These are phyloP conservation scores for Montipora sp. DNA, from an alignment of 64 coral and sea anemone species.

Conservation along the genomic window DNA sequence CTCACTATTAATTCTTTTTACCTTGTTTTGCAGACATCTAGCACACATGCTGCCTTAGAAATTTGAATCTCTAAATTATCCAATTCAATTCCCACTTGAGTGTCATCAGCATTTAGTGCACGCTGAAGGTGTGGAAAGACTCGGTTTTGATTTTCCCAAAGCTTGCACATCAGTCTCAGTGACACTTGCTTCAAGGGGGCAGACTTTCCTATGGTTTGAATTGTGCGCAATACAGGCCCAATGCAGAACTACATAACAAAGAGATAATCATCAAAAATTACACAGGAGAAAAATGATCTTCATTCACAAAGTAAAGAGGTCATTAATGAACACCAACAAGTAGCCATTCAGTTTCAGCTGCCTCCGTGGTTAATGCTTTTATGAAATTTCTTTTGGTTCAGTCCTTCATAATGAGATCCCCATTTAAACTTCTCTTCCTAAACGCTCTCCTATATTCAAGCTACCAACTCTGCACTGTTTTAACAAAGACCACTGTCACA, in stretches of 20 bases:
- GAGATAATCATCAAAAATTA: not conserved
- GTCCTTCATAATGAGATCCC: too few relatives aligned
- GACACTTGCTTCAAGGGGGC: slow-evolving; percentile 68
- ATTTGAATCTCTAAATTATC: slow-evolving; percentile 66
- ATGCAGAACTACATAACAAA: slow-evolving; percentile 78
- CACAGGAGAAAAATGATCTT: not conserved
- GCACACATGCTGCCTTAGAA: slow-evolving; percentile 86
- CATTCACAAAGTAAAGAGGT: not conserved
- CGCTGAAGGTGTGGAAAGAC: slow-evolving; percentile 88
- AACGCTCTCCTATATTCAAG: too few relatives aligned
- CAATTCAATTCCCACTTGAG: slow-evolving; percentile 20
- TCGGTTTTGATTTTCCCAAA: slow-evolving; percentile 84
- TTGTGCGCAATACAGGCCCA: slow-evolving; percentile 76
- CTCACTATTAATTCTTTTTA: not conserved
- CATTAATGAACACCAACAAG: not conserved
- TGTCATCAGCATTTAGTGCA: slow-evolving; percentile 51
- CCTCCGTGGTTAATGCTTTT: too few relatives aligned
- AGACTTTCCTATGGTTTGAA: slow-evolving; percentile 77
- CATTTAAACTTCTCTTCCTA: too few relatives aligned
- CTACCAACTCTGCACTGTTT: too few relatives aligned
- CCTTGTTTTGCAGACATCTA: slow-evolving; percentile 88
- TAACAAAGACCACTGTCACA: too few relatives aligned
- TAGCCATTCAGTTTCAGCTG: not conserved
- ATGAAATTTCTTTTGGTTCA: too few relatives aligned
- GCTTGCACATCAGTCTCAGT: slow-evolving; percentile 76